Conservation (phyloP, 2,113 vertebrate genomes). For the Poeciliopsis prolifica region DNA sequence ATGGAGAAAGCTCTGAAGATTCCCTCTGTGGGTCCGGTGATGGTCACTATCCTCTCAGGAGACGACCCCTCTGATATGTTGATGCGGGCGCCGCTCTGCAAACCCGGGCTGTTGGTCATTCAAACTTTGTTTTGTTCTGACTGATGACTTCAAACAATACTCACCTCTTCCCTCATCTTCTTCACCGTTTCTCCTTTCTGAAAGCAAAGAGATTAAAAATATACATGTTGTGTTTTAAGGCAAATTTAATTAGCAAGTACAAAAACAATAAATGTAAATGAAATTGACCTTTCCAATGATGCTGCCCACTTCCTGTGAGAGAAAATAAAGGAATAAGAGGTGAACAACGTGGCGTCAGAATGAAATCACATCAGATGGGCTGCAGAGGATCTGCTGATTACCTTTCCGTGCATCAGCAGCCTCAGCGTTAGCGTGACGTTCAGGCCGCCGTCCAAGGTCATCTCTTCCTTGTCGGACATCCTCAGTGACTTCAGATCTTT, state of each 20-base stretch:
- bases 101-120: constrained; percentile 45
- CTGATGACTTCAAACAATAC: constrained; percentile 32
- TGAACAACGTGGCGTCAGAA: constrained; percentile 13
- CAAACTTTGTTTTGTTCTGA: constrained; percentile 8
- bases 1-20: constrained; percentile 95
- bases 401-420: constrained; percentile 94
- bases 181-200: constrained; percentile 96
- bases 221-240: constrained; percentile 8
- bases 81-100: constrained; percentile 91
- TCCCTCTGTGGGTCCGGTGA: constrained; percentile 91
- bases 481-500: constrained; percentile 61
- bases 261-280: constrained; percentile 26
- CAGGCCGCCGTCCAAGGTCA: constrained; percentile 84
- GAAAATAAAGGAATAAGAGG: constrained; percentile 49
- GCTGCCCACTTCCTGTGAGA: constrained; percentile 90
- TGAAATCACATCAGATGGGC: constrained; percentile 21
- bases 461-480: constrained; percentile 83
- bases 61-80: constrained; percentile 95
- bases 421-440: constrained; percentile 90
- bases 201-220: constrained; percentile 51
- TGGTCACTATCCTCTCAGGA: constrained; percentile 93
- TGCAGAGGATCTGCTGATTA: constrained; percentile 64
- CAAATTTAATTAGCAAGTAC: background rate
- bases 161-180: constrained; percentile 96
- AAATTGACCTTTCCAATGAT: constrained; percentile 91